Base-by-base conservation (phyloP, 2,888 invertebrate genomes). In the Notodonta dromedarius region DNA sequence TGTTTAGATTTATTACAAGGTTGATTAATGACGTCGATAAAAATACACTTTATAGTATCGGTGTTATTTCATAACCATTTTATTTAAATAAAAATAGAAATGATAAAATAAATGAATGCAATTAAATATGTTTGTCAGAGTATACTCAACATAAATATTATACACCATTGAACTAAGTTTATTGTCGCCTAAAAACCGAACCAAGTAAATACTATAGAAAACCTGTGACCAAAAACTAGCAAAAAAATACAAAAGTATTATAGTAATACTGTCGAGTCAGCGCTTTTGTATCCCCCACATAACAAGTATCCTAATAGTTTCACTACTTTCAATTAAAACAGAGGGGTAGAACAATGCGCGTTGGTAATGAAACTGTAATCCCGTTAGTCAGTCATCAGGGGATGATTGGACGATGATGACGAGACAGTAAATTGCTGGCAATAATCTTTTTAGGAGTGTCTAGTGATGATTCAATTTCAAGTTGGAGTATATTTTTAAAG, bases 361-460 rank as follows among this genome's bases (percentile, higher is more conserved):
- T 58, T 62, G 57, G 78, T 85, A 86, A 86, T 86, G 83, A 82
- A 82, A 82, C 73, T 63, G 72, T 87, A 88, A 89, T 88, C 79
- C 65, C 70, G 78, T 89, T 89, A 89, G 78, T 68, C 69, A 82
- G 87, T 87, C 89, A 88, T 89, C 83, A 72, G 78, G 76, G 77
- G 74, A 89, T 87, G 88, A 88, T 88, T 84, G 84, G 78, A 66
- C 70, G 78, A 63, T 84, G 88, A 89, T 90, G 89, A 91, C 87
- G 82, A 71, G 75, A 54, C 54, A 73, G 78, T 66, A 76, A 77
- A 83, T 78, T 80, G 78, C 73, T 71, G 73, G 74, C 74, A 79
- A 76, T 90, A 89, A 88, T 87, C 86, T 81, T 71, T 82, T 89
- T 88, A 86, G 59, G 71, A 53, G 40, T 64, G 71, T 71, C 44